A percentile compares a stretch with the other conserved stretches of the same genome.
Conservation (phyloP, 2,113 vertebrate species). For the Dipodomys stephensi region DNA sequence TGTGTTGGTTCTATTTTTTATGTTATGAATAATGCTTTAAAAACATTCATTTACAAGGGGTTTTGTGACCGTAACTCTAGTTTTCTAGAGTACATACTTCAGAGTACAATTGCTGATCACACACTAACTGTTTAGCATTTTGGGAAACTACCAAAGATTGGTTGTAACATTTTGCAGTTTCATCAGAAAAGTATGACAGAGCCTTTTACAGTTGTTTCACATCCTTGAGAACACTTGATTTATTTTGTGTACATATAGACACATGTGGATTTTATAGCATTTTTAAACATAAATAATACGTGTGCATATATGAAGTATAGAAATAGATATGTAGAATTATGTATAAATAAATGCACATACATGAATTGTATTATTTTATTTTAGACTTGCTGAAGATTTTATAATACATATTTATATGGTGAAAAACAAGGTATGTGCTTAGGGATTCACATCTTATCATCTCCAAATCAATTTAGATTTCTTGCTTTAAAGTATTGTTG, state of each 20-base stretch:
- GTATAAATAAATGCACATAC: too few species aligned
- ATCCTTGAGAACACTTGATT: not conserved
- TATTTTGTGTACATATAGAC: not conserved
- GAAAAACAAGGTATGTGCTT: not conserved
- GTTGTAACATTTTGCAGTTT: not conserved
- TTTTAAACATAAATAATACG: not conserved
- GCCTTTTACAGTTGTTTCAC: not conserved
- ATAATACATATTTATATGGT: too few species aligned
- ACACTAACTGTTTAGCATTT: not conserved
- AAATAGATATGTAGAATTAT: too few species aligned
- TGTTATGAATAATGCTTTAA: not conserved
- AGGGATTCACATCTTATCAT: slow-evolving; percentile 22
- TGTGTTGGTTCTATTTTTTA: not conserved
- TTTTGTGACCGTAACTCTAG: not conserved
- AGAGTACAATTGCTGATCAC: not conserved
- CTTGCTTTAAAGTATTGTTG: not conserved
- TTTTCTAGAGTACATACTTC: not conserved
- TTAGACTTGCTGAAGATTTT: too few species aligned
- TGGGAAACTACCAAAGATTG: not conserved
- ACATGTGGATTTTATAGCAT: not conserved
- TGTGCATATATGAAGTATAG: not conserved
- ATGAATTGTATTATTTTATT: too few species aligned
- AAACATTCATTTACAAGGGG: not conserved
- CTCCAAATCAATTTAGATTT: not conserved
- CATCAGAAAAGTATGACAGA: not conserved